Conservation (phyloP, 2,888 invertebrate genomes). For the Horisme vitalbata region DNA sequence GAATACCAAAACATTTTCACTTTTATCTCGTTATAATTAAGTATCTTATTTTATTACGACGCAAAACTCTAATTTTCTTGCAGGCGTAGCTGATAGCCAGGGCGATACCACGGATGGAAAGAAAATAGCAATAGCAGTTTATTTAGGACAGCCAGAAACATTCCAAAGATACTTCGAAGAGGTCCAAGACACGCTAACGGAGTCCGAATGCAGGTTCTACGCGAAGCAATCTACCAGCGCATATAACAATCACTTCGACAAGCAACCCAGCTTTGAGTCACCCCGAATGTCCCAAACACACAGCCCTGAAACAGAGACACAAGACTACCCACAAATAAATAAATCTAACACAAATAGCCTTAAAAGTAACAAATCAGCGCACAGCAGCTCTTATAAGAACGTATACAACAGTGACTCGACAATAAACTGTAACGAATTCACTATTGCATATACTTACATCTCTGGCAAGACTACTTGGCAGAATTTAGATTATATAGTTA, state of each 20-base stretch:
- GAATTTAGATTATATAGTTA: slow-evolving; percentile 94
- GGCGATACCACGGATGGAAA: slow-evolving; percentile 91
- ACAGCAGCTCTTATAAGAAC: slow-evolving; percentile 77
- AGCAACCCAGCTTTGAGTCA: slow-evolving; percentile 75
- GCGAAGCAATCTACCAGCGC: slow-evolving; percentile 75
- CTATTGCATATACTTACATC: slow-evolving; percentile 94
- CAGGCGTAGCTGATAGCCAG: slow-evolving; percentile 82
- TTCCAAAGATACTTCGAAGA: slow-evolving; percentile 87
- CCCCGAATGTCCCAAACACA: slow-evolving; percentile 73
- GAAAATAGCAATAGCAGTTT: slow-evolving; percentile 93
- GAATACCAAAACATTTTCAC: no score
- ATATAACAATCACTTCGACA: slow-evolving; percentile 75
- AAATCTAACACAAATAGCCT: slow-evolving; percentile 81
- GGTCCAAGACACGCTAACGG: slow-evolving; percentile 85
- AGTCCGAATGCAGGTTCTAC: slow-evolving; percentile 84
- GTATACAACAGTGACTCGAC: slow-evolving; percentile 78
- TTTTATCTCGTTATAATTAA: no score
- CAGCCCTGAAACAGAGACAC: slow-evolving; percentile 71
- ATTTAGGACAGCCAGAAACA: slow-evolving; percentile 91
- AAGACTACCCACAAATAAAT: slow-evolving; percentile 72
- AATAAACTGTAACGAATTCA: slow-evolving; percentile 87
- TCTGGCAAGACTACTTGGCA: slow-evolving; percentile 98
- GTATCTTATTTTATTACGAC: slow-evolving; percentile 1
- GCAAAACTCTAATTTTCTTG: slow-evolving; percentile 24
- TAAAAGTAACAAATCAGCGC: slow-evolving; percentile 81